Evolutionary conservation across 2,113 vertebrate species (phyloP), one percentile per base, ranked within the genome.

Genomic region (Salvelinus fontinalis): DNA sequence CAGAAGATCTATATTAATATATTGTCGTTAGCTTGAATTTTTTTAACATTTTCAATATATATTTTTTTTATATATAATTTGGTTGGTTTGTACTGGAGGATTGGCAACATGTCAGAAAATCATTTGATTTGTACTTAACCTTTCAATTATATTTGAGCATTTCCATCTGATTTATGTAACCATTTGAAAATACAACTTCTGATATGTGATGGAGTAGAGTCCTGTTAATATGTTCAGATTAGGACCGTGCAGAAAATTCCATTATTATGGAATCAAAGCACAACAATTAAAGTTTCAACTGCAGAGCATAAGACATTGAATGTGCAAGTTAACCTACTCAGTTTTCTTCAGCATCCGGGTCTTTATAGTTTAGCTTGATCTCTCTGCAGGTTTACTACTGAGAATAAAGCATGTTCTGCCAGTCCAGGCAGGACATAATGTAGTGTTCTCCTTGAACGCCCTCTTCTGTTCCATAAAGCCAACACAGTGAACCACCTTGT

Each of bases 1-100:
- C 91, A 94, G 90, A 94, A 91, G 91, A 94, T 95, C 94, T 95
- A 95, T 95, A 95, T 90, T 92, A 96, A 96, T 94, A 95, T 94
- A 95, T 95, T 95, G 93, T 94, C 93, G 90, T 95, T 95, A 94
- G 95, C 93, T 94, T 93, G 92, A 93, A 91, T 90, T 91, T 91
- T 93, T 92, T 85, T 92, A 93, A 84, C 92, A 86, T 89, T 84
- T 83, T 79, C 0, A 5, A 31, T 26, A 26, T 26, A 26, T 26
- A 26, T 26, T 2, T 29, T 92, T 91, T 83, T 90, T 73, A 87
- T 88, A 90, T 34, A 91, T 88, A 18, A 80, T 90, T 92, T 92
- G 91, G 89, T 89, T 89, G 91, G 89, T 92, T 86, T 91, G 87
- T 91, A 88, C 92, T 91, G 92, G 91, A 92, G 89, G 93, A 92